Base-by-base conservation (phyloP, 2,888 invertebrate genomes). In the Leptarthrus brevirostris region DNA sequence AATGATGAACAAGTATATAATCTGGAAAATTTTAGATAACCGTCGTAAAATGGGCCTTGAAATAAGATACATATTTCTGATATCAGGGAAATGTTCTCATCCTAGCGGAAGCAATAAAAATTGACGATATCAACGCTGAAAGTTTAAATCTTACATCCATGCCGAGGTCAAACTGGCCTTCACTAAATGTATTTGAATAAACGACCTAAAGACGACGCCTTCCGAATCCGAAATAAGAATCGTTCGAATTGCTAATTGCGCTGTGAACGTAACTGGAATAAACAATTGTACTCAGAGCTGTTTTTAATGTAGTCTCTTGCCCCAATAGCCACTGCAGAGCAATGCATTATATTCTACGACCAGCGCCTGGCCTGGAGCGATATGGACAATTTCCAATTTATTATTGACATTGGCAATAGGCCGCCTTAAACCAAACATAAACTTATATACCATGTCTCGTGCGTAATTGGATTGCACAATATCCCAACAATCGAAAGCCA, bases 191-290 rank as follows among this genome's bases (percentile, higher is more conserved):
- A 40, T 40, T 40, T 40, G 52, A 52, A 36, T 61, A 53, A 44
- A 47, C 54, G 54, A 72, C 36, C 26, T 34, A 20, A 30, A 36
- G 52, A 64, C 22, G 56, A 61, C 26, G 53, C 24, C 47, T 34
- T 34, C 66, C 30, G 49, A 74, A 72, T 72, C 36, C 30, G 64
- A 72, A 72, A 54, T 72, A 64, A 72, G 72, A 40, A 36, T 47
- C 44, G 40, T 56, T 54, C 20, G 66, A 74, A 72, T 72, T 54
- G 74, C 54, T 54, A 74, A 74, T 74, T 64, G 64, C 58, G 3
- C 30, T n/a, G 40, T n/a, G 12, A 12, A 40, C 2, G 12, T 12
- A 3, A n/a, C 40, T 40, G n/a, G 40, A 40, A 40, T 40, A 40
- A 40, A 40, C 40, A 40, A 40, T 40, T 6, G 12, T 6, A 40